These are phyloP conservation scores for Dicyrtoma fusca DNA, from an alignment of 2,888 invertebrate genomes.

Conservation along the genomic window DNA sequence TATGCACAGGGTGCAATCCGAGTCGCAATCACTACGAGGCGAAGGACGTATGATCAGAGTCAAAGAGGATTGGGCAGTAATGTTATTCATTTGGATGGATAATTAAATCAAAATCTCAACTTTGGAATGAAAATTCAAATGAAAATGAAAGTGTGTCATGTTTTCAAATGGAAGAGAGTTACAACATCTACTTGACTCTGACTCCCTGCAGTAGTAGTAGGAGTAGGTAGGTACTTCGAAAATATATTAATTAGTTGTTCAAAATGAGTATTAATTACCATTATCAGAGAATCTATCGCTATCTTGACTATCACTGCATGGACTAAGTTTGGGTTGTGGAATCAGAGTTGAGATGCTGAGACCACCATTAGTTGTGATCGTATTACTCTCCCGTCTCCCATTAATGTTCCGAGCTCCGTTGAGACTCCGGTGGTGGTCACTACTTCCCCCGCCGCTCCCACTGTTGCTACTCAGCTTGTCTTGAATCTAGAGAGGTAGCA, in stretches of 20 bases:
- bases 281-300: slow-evolving; percentile 55
- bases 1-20: no score
- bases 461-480: neutral
- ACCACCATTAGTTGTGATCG: slow-evolving; percentile 46
- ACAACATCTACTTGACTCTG: no score
- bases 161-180: neutral
- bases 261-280: slow-evolving; percentile 44
- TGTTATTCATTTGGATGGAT: no score
- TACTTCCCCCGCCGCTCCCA: neutral
- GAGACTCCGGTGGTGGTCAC: slow-evolving; percentile 21
- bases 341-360: slow-evolving; percentile 44
- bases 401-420: slow-evolving; percentile 46
- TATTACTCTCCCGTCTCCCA: slow-evolving; percentile 47
- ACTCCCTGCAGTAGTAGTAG: no score
- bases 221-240: no score
- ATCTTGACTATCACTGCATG: slow-evolving; percentile 48
- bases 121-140: neutral
- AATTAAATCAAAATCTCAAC: no score
- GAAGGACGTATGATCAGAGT: no score
- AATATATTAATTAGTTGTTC: no score
- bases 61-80: no score
- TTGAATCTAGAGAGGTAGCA: slow-evolving; percentile 3
- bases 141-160: neutral
- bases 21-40: no score
- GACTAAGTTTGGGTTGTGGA: slow-evolving; percentile 50